Percentiles rank a stretch among this genome's conserved stretches.
Conservation (phyloP, 2,113 vertebrate species). For the Poecilia latipinna region DNA sequence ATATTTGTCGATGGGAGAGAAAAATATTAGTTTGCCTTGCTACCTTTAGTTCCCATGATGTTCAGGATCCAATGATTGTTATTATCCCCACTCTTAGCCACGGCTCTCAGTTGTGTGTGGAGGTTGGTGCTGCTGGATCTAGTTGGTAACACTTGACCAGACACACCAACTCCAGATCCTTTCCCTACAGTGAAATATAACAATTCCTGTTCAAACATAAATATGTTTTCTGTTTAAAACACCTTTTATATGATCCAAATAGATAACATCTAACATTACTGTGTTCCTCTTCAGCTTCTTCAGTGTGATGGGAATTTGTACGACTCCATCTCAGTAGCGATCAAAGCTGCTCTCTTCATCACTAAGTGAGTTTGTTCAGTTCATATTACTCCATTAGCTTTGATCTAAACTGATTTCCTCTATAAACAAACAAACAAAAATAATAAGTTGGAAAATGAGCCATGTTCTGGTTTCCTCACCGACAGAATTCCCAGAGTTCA, state of each 20-base stretch:
- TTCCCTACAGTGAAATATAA: no score
- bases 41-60: no score
- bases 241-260: not conserved
- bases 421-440: not conserved
- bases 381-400: not conserved
- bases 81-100: no score
- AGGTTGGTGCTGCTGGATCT: no score
- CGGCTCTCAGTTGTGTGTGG: no score
- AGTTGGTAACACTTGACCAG: no score
- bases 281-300: conserved; percentile 82
- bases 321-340: conserved; percentile 92
- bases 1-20: no score
- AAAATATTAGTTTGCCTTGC: no score
- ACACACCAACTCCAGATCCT: no score
- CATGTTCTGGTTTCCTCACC: not conserved
- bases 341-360: conserved; percentile 98
- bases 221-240: no score
- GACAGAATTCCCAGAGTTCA: conserved; percentile 78
- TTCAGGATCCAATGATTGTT: no score
- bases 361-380: conserved; percentile 84
- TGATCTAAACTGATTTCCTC: not conserved
- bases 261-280: not conserved
- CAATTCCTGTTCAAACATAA: no score
- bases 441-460: not conserved
- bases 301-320: conserved; percentile 97